Evolutionary conservation across 2,888 invertebrate species (phyloP).

Genomic region (Seira ritae): DNA sequence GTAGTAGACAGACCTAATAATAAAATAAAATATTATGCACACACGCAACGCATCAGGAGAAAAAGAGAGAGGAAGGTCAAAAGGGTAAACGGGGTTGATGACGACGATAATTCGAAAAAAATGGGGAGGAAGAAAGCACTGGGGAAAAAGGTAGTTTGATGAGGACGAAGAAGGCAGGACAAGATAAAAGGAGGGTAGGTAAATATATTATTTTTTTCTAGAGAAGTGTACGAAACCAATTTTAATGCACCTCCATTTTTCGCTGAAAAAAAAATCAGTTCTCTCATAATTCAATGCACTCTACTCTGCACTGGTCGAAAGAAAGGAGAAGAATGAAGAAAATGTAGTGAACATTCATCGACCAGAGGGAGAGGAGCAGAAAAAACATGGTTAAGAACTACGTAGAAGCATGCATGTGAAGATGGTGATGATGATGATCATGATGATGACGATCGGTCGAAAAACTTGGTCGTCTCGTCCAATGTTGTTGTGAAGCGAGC

Average conservation of each 20-base stretch:
- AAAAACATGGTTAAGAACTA: neutral
- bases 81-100: neutral
- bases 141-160: neutral
- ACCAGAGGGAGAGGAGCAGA: neutral
- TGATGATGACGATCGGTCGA: neutral
- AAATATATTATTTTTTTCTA: neutral
- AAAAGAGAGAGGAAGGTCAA: slow-evolving; percentile 6
- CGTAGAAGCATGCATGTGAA: neutral
- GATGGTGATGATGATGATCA: neutral
- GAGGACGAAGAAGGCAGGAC: neutral
- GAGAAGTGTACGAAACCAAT: too few relatives aligned
- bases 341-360: neutral
- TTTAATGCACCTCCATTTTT: neutral
- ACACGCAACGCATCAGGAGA: neutral
- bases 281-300: neutral
- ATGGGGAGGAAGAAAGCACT: too few relatives aligned
- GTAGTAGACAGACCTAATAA: neutral
- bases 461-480: too few relatives aligned
- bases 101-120: too few relatives aligned
- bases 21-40: neutral
- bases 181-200: neutral
- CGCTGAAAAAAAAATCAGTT: neutral
- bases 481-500: neutral
- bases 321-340: neutral
- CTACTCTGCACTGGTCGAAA: neutral